Base-by-base conservation (phyloP, 2,888 invertebrate species). In the Sepioteuthis lessoniana region DNA sequence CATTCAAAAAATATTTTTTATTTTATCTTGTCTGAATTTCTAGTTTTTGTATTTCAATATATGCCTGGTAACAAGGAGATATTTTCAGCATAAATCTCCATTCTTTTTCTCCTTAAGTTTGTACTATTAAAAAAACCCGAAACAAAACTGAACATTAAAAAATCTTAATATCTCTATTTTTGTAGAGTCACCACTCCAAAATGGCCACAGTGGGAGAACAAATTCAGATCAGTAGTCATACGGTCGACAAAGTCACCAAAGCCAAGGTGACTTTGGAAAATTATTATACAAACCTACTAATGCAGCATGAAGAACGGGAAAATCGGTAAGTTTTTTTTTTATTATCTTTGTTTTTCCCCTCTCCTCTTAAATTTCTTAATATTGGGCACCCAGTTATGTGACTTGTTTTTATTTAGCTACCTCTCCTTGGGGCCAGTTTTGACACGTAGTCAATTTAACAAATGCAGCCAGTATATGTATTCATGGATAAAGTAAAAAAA, bases 221-320 rank as follows among this genome's bases (percentile, higher is more conserved):
- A 95, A 98, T 99, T 97, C 98, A 98, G 97, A 99, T 99, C 98
- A 97, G 97, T 95, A 96, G 95, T 95, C 97, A 99, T 97, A 99
- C 99, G 97, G 98, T 99, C 97, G 99, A 99, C 98, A 99, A 99
- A 98, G 99, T 99, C 96, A 99, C 99, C 97, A 99, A 99, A 97
- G 99, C 99, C 96, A 99, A 99, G 98, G 97, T 99, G 97, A 99
- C 99, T 95, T 98, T 99, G 97, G 99, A 99, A 98, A 99, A 99
- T 97, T 99, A 99, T 98, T 99, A 99, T 97, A 99, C 99, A 97
- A 99, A 99, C 98, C 98, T 99, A 97, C 98, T 99, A 97, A 98
- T 99, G 96, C 99, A 99, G 97, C 99, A 99, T 97, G 98, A 99
- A 97, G 99, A 99, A 98, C 98, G 99, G 96, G 99, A 99, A 97